Percentiles rank a stretch among this genome's conserved stretches.
phyloP scores from a whole-genome alignment of 2,888 invertebrate genomes.

The Pterobdella sp. region DNA sequence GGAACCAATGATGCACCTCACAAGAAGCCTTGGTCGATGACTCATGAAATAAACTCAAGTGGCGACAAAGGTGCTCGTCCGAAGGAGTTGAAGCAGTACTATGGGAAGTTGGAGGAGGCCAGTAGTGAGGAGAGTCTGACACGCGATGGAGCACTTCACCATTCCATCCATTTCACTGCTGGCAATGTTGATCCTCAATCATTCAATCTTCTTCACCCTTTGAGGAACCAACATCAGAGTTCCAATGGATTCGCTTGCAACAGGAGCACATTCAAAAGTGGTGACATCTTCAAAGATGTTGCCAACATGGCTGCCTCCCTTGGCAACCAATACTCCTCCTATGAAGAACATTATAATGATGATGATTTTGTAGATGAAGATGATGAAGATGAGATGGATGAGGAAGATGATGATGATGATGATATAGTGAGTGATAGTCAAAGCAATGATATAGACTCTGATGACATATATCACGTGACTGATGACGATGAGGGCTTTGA shows the following conservation, averaged over 20 bases:
- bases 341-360: conserved; percentile 13
- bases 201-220: neutral
- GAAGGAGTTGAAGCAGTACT: conserved; percentile 9
- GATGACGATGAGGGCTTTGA: conserved; percentile 28
- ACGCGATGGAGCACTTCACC: neutral
- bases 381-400: conserved; percentile 17
- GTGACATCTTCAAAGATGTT: conserved; percentile 4
- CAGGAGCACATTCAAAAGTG: neutral
- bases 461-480: conserved; percentile 28
- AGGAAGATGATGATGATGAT: neutral
- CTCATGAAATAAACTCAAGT: neutral
- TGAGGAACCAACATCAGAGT: neutral
- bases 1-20: neutral
- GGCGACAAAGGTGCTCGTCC: conserved; percentile 17
- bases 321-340: no score
- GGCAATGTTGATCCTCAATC: conserved; percentile 9
- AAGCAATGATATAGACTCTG: conserved; percentile 22
- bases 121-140: conserved; percentile 1
- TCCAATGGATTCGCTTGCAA: neutral
- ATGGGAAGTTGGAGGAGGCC: neutral
- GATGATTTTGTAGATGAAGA: neutral
- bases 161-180: neutral
- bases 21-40: neutral
- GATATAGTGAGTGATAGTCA: conserved; percentile 25
- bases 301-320: conserved; percentile 16